Evolutionary conservation across 2,113 vertebrate species (phyloP).

Genomic region (Pollimyrus isidori): DNA sequence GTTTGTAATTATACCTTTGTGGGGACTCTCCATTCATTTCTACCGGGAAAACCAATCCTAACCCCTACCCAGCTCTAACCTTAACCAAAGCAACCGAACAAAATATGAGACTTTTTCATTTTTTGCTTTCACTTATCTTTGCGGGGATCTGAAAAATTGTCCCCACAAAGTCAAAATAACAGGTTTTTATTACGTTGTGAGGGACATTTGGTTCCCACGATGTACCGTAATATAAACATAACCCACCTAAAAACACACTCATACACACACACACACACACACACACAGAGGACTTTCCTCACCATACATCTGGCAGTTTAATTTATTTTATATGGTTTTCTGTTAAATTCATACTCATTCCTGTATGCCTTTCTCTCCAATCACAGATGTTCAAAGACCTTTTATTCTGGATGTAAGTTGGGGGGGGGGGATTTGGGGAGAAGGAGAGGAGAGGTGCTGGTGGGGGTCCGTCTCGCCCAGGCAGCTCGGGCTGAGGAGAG

Average conservation of each 20-base stretch:
- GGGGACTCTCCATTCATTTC: too few species aligned
- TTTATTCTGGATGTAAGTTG: background rate
- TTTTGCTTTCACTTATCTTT: too few species aligned
- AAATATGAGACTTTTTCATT: too few species aligned
- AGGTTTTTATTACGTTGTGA: too few species aligned
- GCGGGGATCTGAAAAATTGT: too few species aligned
- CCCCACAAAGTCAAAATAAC: too few species aligned
- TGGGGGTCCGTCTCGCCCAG: background rate
- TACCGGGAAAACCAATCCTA: too few species aligned
- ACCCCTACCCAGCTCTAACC: too few species aligned
- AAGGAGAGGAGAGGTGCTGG: background rate
- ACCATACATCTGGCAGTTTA: background rate
- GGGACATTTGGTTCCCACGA: too few species aligned
- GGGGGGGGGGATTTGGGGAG: background rate
- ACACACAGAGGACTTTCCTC: background rate
- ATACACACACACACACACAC: background rate
- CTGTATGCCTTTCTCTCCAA: background rate
- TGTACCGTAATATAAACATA: too few species aligned
- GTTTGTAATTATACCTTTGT: too few species aligned
- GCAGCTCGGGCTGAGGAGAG: background rate
- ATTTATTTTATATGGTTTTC: background rate
- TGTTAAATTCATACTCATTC: background rate
- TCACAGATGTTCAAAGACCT: background rate
- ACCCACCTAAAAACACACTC: background rate
- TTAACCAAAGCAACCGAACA: too few species aligned